Base-by-base conservation (phyloP, 2,888 invertebrate species). In the Allolobophora icterica region DNA sequence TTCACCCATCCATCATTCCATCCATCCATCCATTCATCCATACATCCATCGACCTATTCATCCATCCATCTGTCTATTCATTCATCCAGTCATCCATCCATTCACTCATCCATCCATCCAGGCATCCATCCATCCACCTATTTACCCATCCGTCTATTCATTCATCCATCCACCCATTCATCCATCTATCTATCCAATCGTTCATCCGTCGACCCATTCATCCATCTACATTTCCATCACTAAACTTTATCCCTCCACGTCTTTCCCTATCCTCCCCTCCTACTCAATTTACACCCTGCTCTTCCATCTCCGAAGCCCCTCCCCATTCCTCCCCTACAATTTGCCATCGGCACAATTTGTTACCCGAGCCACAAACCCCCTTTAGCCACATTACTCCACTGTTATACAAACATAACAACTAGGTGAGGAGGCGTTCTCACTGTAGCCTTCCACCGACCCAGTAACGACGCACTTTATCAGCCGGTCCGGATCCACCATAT, bases 231-330 rank as follows among this genome's bases (percentile, higher is more conserved):
- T 71, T n/a, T n/a, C 38, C 71, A 71, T 71, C n/a, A 71, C 71
- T n/a, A 71, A 71, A 71, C 30, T 71, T n/a, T 52, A 52, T 21
- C 30, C 71, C 30, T 71, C 71, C n/a, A 71, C 71, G 17, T 71
- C n/a, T 71, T n/a, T n/a, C 71, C 71, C n/a, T n/a, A n/a, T n/a
- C 71, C n/a, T n/a, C 71, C 71, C 71, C n/a, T 58, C 71, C 71
- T n/a, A 71, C 71, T 71, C 71, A 71, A 71, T 71, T 71, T 71
- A 71, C 71, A 71, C n/a, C 71, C 71, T 71, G 71, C 71, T 71
- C 71, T 71, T 71, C 58, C 24, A 58, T 6, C 24, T 58, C 58
- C 30, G 24, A 58, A 58, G 45, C 58, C 58, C 30, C 58, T 58
- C 58, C 58, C 24, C 24, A 30, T 30, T 4, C 71, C n/a, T 71